Conservation (phyloP, 2,113 vertebrate species). For the Clupea harengus region DNA sequence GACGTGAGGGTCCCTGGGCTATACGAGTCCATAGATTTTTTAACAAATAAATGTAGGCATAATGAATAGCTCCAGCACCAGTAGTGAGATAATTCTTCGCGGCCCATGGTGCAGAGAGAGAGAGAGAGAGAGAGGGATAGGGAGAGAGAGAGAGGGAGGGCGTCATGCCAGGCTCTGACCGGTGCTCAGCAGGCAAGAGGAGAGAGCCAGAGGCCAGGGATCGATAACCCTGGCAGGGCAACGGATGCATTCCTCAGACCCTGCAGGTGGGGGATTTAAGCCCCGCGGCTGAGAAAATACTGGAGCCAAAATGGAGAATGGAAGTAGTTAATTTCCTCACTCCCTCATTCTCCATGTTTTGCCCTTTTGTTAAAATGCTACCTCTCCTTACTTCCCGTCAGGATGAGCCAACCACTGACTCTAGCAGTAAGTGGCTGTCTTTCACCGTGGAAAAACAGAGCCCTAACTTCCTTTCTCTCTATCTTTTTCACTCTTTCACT, state of each 20-base stretch:
- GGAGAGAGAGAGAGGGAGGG: background rate
- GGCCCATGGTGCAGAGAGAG: background rate
- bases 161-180: background rate
- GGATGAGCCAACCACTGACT: background rate
- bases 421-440: background rate
- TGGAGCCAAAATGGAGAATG: background rate
- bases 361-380: background rate
- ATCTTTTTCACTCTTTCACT: background rate
- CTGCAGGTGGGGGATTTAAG: background rate
- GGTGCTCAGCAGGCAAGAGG: background rate
- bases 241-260: background rate
- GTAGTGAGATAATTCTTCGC: background rate
- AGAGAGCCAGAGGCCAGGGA: background rate
- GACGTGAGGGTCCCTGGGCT: background rate
- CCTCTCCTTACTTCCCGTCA: background rate
- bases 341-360: background rate
- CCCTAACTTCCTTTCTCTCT: background rate
- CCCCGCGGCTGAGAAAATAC: conserved; percentile 3
- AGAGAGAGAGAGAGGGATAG: background rate
- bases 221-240: background rate
- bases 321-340: background rate
- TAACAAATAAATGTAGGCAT: conserved; percentile 5
- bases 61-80: background rate
- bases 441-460: background rate
- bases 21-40: background rate